phyloP scores from a whole-genome alignment of 2,797 vertebrate genomes.

The Platyrinchus mystaceus region DNA sequence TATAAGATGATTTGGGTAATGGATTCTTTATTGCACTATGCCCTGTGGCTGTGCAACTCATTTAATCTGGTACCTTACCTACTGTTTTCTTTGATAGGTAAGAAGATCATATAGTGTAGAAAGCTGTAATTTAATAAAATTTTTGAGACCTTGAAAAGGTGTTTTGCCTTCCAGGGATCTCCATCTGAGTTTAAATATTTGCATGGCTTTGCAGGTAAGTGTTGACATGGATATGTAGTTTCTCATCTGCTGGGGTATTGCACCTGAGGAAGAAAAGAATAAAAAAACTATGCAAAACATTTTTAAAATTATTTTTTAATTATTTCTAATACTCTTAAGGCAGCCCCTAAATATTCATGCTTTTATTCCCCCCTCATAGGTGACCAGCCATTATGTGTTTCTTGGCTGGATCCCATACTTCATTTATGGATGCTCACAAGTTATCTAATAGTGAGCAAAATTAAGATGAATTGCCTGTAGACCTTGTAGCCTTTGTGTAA shows the following conservation, averaged over 20 bases:
- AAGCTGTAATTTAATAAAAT: conserved; percentile 25
- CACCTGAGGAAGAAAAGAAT: neutral
- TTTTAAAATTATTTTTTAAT: neutral
- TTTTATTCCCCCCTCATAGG: conserved; percentile 12
- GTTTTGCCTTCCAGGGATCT: conserved; percentile 21
- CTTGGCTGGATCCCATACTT: neutral
- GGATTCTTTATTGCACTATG: conserved; percentile 15
- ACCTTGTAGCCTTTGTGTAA: neutral
- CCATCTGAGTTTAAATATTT: conserved; percentile 11
- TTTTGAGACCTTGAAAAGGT: neutral
- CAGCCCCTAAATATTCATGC: neutral
- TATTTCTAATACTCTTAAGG: neutral
- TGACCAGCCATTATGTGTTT: neutral
- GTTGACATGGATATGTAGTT: neutral
- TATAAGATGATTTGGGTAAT: conserved; percentile 47
- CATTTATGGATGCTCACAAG: neutral
- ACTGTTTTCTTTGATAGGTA: neutral
- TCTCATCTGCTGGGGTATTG: neutral
- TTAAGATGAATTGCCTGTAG: neutral
- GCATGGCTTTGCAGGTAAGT: neutral
- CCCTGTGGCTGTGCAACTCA: conserved; percentile 33
- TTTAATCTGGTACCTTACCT: conserved; percentile 22
- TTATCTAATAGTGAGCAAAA: neutral
- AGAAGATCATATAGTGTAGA: neutral
- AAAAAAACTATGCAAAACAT: neutral